Evolutionary conservation across 2,888 invertebrate species (phyloP), one percentile per base, ranked within the genome.

Genomic region (Nineta flava): DNA sequence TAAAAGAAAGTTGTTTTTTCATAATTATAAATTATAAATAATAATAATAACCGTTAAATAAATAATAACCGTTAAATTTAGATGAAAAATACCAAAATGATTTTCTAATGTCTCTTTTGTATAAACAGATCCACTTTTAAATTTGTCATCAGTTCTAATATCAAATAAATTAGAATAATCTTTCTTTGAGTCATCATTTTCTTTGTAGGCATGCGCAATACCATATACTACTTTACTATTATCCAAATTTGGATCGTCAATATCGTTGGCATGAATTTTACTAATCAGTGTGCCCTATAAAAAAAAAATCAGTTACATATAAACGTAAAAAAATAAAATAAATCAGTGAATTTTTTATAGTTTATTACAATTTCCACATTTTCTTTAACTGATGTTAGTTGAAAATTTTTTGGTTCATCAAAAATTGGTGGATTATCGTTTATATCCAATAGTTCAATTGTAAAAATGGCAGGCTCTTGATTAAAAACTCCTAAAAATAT

Each of bases 391-490:
- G 31, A 15, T 40, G n/a, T 15, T 26, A 31, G 7, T 26, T 19
- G 19, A 41, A 48, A 48, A 6, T 13, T 41, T 26, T 13, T 9
- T 12, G 48, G 41, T 15, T 41, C 17, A 44, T 44, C 49, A 19
- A 44, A 49, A 38, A 9, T 62, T 0, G 80, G 81, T 1, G 69
- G 69, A 53, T 79, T 73, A 61, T 81, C 77, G 57, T 81, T 81
- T 2, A 77, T 71, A 57, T 81, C 81, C 21, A 66, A 54, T 7
- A 81, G 62, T 1, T 70, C 64, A 2, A 79, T 69, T 15, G 60
- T 60, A 26, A 79, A 61, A 44, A 63, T 61, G 1, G 65, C 65
- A 16, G 53, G 6, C 26, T 7, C 7, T 26, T 26, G 26, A 7
- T 26, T 26, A 7, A 26, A 26, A 6, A 7, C 7, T 26, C 26